Evolutionary conservation across 2,113 vertebrate genomes (phyloP).

Genomic region (Thalassarche chlororhynchos): DNA sequence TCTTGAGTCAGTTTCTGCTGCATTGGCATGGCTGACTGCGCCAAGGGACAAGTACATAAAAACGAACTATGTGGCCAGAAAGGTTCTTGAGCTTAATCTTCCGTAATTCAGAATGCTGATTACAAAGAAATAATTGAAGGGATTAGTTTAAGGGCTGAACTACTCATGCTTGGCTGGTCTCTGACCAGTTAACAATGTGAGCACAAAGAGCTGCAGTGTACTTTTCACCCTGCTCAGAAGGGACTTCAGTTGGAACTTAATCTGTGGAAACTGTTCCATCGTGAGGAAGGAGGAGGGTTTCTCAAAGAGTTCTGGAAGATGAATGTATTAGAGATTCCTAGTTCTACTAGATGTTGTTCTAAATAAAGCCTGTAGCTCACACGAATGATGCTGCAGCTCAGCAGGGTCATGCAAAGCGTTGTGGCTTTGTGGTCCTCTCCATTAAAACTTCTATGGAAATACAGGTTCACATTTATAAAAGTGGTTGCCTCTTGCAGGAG

Average conservation of each 20-base stretch:
- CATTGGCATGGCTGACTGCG: background rate
- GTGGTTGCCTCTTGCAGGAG: background rate
- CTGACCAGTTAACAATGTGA: background rate
- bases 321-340: background rate
- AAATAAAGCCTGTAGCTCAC: background rate
- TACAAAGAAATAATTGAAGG: background rate
- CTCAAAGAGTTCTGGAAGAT: background rate
- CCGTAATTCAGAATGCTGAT: background rate
- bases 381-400: background rate
- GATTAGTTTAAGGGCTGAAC: background rate
- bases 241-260: background rate
- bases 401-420: background rate
- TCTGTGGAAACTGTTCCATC: background rate
- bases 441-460: background rate
- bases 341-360: background rate
- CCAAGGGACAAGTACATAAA: background rate
- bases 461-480: background rate
- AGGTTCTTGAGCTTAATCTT: conserved; percentile 2
- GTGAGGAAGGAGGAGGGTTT: background rate
- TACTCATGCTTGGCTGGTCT: background rate
- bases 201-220: background rate
- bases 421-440: background rate
- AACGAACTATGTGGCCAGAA: background rate
- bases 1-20: background rate
- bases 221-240: background rate